Base-by-base conservation (phyloP, 2,888 invertebrate species). In the Ophioninae sp. region DNA sequence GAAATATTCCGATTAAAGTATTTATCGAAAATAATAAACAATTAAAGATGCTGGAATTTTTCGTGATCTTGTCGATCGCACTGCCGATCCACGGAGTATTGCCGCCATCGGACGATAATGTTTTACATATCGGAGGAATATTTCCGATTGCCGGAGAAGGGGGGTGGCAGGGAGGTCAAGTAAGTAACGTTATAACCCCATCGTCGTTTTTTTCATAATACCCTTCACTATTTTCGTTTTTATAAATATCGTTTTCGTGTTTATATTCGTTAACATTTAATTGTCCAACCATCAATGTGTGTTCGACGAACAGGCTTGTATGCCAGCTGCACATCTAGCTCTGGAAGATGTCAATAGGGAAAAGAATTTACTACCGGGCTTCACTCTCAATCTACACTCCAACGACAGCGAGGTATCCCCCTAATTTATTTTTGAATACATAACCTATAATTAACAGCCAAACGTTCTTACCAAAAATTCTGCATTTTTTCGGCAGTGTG, bases 161-260 rank as follows among this genome's bases (percentile, higher is more conserved):
- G 73, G 99, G 99, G 88, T 99, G 99, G 99, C 98, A 99, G 91
- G 99, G 99, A 56, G 99, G 99, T 6, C 97, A 98, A 93, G 95
- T 95, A 81, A 89, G 86, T 79, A 0, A 30, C n/a, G 20, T 44
- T 61, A 30, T 30, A 30, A 30, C 30, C 51, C 2, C 2, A 51
- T 44, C 44, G 44, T 44, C 13, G 13, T 44, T 44, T 44, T 44
- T 13, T 44, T 44, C 6, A 51, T 51, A 13, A 13, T 51, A 17
- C 51, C 13, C 51, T 51, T 51, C 51, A 13, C 30, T 2, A 2
- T 68, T 56, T 74, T 44, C 30, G 3, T 69, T 44, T 71, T 64
- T 8, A 68, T 13, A 56, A 63, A 20, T 51, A 10, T 37, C 20
- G 30, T 0, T 2, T 20, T 51, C 6, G 3, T 13, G 7, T 44